Conservation (phyloP, 2,113 vertebrate genomes). For the Catharus fuscescens region DNA sequence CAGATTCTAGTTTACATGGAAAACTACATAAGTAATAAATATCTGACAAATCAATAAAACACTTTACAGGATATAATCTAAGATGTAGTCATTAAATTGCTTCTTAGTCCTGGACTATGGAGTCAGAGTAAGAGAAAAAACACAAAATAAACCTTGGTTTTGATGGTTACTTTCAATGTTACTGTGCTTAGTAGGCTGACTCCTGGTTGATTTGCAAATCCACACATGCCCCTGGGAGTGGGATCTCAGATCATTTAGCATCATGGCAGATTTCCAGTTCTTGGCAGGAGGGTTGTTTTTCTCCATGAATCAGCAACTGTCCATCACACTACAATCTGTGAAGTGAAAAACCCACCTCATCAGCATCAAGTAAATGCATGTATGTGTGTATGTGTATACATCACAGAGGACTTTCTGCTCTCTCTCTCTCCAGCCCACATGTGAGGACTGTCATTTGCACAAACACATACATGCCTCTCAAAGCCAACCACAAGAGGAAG, state of each 20-base stretch:
- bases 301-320: constrained; percentile 51
- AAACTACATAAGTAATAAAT: neutral
- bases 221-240: constrained; percentile 7
- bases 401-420: neutral
- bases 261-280: constrained; percentile 37
- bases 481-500: neutral
- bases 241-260: constrained; percentile 28
- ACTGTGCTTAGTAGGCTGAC: neutral
- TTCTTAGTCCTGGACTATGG: neutral
- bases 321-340: constrained; percentile 42
- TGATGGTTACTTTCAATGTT: neutral
- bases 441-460: neutral
- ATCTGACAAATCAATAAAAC: neutral
- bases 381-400: neutral
- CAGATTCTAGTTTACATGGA: neutral
- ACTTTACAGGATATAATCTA: neutral
- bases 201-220: constrained; percentile 30
- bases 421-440: neutral
- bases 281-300: constrained; percentile 45
- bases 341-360: constrained; percentile 31
- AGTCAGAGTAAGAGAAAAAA: neutral
- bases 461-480: neutral
- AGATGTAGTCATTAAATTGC: neutral
- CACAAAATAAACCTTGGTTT: neutral
- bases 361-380: neutral